Evolutionary conservation across 2,888 invertebrate genomes (phyloP).

Genomic region (Zelleria hepariella): DNA sequence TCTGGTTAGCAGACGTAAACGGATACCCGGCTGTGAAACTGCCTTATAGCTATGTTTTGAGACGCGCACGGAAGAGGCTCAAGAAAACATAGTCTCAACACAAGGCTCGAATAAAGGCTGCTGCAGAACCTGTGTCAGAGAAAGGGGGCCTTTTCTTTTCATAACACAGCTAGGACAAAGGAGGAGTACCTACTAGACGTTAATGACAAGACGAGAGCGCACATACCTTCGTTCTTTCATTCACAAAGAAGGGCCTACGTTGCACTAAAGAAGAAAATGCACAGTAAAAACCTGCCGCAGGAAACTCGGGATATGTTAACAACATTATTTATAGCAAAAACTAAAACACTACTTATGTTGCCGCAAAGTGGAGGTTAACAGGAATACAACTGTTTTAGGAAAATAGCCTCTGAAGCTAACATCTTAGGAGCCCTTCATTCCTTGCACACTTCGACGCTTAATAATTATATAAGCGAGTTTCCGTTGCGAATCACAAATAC

Average conservation of each 20-base stretch:
- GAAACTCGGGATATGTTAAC: background rate
- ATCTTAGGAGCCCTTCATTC: constrained; percentile 12
- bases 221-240: background rate
- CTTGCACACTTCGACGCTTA: constrained; percentile 18
- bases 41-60: background rate
- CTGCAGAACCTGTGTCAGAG: background rate
- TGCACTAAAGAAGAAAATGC: background rate
- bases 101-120: background rate
- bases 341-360: background rate
- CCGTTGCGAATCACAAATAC: constrained; percentile 42
- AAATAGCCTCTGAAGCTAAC: too few relatives aligned
- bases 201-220: constrained; percentile 34
- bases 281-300: background rate
- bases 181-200: constrained; percentile 35
- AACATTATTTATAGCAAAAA: background rate
- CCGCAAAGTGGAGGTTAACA: background rate
- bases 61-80: background rate
- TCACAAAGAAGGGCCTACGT: constrained; percentile 1
- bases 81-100: background rate
- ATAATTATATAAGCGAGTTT: constrained; percentile 30
- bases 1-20: too few relatives aligned
- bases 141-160: constrained; percentile 17
- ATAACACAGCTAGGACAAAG: constrained; percentile 34
- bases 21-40: too few relatives aligned
- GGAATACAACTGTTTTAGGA: too few relatives aligned